Conservation (phyloP, 2,113 vertebrate species). For the Aspidoscelis tigris region DNA sequence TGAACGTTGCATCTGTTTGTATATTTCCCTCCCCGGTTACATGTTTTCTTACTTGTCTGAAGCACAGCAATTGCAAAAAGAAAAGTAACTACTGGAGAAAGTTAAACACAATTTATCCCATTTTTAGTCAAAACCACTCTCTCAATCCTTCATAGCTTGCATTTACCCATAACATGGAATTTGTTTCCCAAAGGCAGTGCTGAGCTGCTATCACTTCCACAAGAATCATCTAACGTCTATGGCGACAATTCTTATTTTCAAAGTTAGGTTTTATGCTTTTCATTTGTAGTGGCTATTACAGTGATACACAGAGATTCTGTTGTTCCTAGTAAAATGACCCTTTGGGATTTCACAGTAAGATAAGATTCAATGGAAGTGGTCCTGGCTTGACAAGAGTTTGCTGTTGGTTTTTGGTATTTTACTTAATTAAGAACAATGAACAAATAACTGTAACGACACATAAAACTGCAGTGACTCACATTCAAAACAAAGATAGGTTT, state of each 20-base stretch:
- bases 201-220: background rate
- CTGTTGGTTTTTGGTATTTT: conserved; percentile 45
- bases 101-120: background rate
- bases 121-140: background rate
- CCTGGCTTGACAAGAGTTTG: conserved; percentile 43
- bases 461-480: conserved; percentile 62
- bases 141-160: background rate
- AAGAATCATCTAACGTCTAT: background rate
- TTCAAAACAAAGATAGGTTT: conserved; percentile 63
- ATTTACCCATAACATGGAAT: too few species aligned
- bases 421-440: conserved; percentile 64
- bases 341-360: conserved; percentile 28
- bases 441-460: conserved; percentile 60
- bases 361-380: conserved; percentile 44
- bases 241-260: background rate
- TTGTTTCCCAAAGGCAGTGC: background rate
- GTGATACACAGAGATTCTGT: conserved; percentile 17
- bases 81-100: too few species aligned
- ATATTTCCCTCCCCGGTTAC: too few species aligned
- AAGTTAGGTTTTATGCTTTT: conserved; percentile 20
- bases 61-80: background rate
- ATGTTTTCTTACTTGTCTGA: background rate
- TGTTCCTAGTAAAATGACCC: conserved; percentile 32
- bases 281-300: background rate
- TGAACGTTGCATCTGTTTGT: too few species aligned